Percentiles rank a stretch among this genome's conserved stretches.
These are phyloP conservation scores for Antitype chi DNA, from an alignment of 2,888 invertebrate species.

Conservation along the genomic window DNA sequence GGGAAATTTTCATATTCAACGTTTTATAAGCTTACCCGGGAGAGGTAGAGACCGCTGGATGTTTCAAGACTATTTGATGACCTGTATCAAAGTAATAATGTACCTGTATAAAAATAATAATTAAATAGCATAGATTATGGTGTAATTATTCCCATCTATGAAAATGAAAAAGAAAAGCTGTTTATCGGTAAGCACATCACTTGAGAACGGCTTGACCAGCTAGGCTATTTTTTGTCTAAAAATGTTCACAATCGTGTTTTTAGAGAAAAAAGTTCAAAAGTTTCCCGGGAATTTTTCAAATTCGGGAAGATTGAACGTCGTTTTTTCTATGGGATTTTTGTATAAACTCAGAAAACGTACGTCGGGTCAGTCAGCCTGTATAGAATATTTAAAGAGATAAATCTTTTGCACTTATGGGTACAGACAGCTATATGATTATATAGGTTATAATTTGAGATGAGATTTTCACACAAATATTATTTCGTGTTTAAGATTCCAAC, in stretches of 20 bases:
- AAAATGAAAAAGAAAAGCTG: neutral
- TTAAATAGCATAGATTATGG: neutral
- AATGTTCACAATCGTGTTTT: neutral
- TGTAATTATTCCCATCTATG: neutral
- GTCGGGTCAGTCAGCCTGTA: no score
- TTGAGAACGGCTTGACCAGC: neutral
- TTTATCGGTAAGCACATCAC: neutral
- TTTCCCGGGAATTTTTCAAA: neutral
- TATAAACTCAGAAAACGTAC: neutral
- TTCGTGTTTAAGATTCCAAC: neutral
- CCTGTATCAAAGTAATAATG: neutral
- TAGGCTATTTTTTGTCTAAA: no score
- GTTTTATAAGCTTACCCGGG: slow-evolving; percentile 78
- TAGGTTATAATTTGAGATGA: neutral
- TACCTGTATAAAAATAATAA: no score
- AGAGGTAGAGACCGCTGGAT: slow-evolving; percentile 47
- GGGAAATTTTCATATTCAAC: slow-evolving; percentile 84
- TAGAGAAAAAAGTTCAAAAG: neutral
- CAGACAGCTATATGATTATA: no score
- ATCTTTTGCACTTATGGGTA: neutral
- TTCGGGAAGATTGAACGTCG: neutral
- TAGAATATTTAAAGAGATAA: neutral
- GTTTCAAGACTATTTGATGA: slow-evolving; percentile 25
- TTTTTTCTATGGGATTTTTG: neutral
- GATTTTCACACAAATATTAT: neutral